These are phyloP conservation scores for Hydropotes inermis DNA, from an alignment of 2,113 vertebrate species.

Conservation along the genomic window DNA sequence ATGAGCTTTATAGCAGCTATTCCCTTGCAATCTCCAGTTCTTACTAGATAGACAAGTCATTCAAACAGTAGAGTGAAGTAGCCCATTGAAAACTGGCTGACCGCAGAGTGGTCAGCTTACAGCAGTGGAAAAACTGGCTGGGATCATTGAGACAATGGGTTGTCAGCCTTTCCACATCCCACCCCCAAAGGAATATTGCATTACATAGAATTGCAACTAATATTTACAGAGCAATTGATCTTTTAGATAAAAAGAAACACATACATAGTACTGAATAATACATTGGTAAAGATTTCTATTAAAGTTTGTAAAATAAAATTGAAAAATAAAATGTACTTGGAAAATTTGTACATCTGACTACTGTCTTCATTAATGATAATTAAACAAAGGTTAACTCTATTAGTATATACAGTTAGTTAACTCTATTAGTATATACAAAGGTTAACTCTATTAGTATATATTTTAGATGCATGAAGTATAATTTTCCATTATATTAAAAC, in stretches of 20 bases:
- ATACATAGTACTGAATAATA: not conserved
- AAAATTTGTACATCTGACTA: not conserved
- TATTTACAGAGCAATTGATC: not conserved
- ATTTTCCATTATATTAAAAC: constrained; percentile 19
- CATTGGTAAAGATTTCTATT: not conserved
- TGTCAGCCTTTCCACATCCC: not conserved
- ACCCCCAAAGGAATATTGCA: not conserved
- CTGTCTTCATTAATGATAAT: not conserved
- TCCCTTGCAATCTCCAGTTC: not conserved
- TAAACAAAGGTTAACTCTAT: not conserved
- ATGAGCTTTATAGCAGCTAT: not conserved
- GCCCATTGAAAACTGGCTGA: not conserved
- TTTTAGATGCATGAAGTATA: not conserved
- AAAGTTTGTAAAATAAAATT: not conserved
- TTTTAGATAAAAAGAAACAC: not conserved
- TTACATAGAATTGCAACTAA: not conserved
- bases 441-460: not conserved
- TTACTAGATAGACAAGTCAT: not conserved
- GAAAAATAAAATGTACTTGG: not conserved
- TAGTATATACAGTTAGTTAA: not conserved
- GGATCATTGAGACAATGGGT: not conserved
- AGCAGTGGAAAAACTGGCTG: not conserved
- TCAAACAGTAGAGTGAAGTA: not conserved
- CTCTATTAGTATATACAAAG: not conserved
- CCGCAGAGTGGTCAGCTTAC: not conserved